Percentiles rank a stretch among this genome's conserved stretches.
phyloP scores from a whole-genome alignment of 1,140 invertebrate species.

The Platyscapa corneri region DNA sequence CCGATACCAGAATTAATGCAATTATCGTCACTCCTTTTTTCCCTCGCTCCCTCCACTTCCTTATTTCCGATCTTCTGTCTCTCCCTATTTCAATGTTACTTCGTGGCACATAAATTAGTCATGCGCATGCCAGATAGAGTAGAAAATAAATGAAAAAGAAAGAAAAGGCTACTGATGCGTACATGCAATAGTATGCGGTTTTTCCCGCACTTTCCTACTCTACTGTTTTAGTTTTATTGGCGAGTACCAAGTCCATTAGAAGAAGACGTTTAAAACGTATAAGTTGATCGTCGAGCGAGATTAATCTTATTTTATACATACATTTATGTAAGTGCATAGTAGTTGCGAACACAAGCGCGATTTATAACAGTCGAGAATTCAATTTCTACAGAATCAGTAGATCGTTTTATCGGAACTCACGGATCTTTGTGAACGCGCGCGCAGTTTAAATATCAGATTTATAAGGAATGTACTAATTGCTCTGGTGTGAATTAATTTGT shows the following conservation, averaged over 20 bases:
- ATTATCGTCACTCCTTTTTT: background rate
- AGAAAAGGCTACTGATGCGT: background rate
- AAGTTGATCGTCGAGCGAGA: background rate
- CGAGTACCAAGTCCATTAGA: background rate
- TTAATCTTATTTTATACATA: slow-evolving; percentile 18
- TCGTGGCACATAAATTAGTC: slow-evolving; percentile 19
- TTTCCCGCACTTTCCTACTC: background rate
- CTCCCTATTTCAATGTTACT: background rate
- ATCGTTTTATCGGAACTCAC: slow-evolving; percentile 5
- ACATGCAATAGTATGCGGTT: background rate
- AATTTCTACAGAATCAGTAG: slow-evolving; percentile 24
- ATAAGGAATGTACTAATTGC: slow-evolving; percentile 44
- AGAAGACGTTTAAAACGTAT: slow-evolving; percentile 27
- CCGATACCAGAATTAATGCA: slow-evolving; percentile 6
- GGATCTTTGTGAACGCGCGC: slow-evolving; percentile 6
- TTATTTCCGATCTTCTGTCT: background rate
- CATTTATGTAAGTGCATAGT: background rate
- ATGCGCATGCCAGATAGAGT: background rate
- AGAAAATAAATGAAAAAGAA: background rate
- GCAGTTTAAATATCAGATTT: slow-evolving; percentile 24
- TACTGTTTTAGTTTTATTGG: background rate
- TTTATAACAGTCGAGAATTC: slow-evolving; percentile 18
- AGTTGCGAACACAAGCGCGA: background rate
- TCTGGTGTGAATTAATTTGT: slow-evolving; percentile 40
- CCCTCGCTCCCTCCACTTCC: too few relatives aligned